These are phyloP conservation scores for Zygothrica quintamaculata DNA, from an alignment of 2,888 invertebrate species.

Conservation along the genomic window DNA sequence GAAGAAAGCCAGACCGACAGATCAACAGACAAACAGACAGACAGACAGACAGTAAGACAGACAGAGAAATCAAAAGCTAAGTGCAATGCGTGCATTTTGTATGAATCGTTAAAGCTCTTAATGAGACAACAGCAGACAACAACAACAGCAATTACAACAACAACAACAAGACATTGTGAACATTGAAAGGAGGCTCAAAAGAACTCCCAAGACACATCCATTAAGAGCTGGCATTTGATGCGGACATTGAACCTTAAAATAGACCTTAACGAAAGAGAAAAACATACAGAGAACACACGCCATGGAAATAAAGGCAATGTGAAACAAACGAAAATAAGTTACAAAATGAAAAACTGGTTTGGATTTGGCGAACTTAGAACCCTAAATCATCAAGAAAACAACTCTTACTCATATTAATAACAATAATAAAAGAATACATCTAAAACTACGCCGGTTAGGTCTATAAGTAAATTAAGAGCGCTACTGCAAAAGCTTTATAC, in stretches of 20 bases:
- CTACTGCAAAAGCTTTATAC: slow-evolving; percentile 12
- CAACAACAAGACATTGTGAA: too few relatives aligned
- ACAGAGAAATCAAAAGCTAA: too few relatives aligned
- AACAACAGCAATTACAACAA: too few relatives aligned
- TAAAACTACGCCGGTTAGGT: slow-evolving; percentile 43
- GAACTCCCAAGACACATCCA: slow-evolving; percentile 53
- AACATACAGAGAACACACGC: slow-evolving; percentile 55
- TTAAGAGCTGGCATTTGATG: slow-evolving; percentile 64
- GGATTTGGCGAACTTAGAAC: slow-evolving; percentile 75
- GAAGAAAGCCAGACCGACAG: too few relatives aligned
- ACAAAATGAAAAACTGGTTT: slow-evolving; percentile 74
- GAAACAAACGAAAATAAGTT: slow-evolving; percentile 75
- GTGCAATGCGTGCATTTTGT: slow-evolving; percentile 56
- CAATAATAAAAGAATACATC: slow-evolving; percentile 54
- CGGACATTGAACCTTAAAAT: slow-evolving; percentile 76
- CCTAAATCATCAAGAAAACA: slow-evolving; percentile 54
- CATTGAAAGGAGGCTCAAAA: slow-evolving; percentile 68
- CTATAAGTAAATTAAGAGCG: slow-evolving; percentile 33
- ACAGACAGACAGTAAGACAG: too few relatives aligned
- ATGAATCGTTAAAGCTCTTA: slow-evolving; percentile 62
- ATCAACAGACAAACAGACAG: too few relatives aligned
- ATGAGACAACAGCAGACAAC: slow-evolving; percentile 58
- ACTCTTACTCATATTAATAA: slow-evolving; percentile 78
- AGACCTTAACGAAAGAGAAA: slow-evolving; percentile 67
- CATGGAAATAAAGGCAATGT: slow-evolving; percentile 61